These are phyloP conservation scores for Macaria notata DNA, from an alignment of 2,888 invertebrate species.

Conservation along the genomic window DNA sequence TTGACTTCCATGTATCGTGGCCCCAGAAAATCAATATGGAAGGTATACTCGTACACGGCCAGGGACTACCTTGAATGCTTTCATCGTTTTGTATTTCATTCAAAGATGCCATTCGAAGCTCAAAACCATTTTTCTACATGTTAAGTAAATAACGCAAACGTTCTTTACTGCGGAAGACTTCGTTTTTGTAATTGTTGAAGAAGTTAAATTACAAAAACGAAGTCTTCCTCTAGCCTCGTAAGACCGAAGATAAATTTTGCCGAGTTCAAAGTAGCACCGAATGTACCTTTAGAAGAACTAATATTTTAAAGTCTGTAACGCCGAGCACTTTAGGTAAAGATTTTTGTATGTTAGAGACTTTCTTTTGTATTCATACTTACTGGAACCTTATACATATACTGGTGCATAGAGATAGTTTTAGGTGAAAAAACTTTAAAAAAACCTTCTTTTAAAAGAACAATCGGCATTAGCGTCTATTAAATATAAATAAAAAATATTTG, in stretches of 20 bases:
- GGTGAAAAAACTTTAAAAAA: conserved; percentile 2
- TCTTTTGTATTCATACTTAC: conserved; percentile 2
- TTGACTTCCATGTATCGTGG: no score
- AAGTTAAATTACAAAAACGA: no score
- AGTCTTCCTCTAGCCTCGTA: neutral
- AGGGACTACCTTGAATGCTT: no score
- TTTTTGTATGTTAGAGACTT: conserved; percentile 1
- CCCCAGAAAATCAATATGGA: no score
- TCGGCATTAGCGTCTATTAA: conserved; percentile 1
- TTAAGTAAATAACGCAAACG: no score
- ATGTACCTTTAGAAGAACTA: conserved; percentile 4
- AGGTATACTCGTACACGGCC: no score
- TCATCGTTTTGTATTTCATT: no score
- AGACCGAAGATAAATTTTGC: conserved; percentile 1
- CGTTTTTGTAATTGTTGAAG: no score
- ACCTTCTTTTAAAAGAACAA: conserved; percentile 1
- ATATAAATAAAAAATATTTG: neutral
- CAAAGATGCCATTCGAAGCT: no score
- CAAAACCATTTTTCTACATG: no score
- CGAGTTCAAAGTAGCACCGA: conserved; percentile 1
- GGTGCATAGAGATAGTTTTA: conserved; percentile 1
- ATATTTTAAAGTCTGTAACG: conserved; percentile 4
- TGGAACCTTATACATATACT: conserved; percentile 2
- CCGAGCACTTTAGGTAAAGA: conserved; percentile 2
- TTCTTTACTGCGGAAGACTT: no score